These are phyloP conservation scores for Mesembrinibis cayennensis DNA, from an alignment of 2,113 vertebrate species.

Conservation along the genomic window DNA sequence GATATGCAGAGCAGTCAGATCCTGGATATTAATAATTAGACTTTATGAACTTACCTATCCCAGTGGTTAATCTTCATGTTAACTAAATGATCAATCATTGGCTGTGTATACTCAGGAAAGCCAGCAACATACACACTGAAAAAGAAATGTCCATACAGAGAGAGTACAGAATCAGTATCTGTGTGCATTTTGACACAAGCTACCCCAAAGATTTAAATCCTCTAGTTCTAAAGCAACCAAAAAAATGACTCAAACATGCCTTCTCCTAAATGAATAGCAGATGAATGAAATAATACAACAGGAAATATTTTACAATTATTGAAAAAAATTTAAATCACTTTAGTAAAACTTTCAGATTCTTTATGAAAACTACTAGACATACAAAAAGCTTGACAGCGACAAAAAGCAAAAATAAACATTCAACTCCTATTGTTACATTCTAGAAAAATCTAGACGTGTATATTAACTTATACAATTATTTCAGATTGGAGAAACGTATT, in stretches of 20 bases:
- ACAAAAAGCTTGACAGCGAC: neutral
- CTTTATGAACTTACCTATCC: constrained; percentile 80
- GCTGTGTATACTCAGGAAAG: constrained; percentile 89
- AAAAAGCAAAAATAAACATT: neutral
- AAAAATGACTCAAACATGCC: neutral
- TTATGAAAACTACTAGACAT: neutral
- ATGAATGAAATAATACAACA: neutral
- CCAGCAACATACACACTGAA: constrained; percentile 85
- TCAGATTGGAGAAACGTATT: neutral
- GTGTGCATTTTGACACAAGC: neutral
- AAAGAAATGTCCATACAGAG: neutral
- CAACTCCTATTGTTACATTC: neutral
- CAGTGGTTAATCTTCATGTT: constrained; percentile 91
- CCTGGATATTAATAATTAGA: neutral
- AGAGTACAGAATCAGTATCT: neutral
- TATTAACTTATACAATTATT: neutral
- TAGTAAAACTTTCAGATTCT: neutral
- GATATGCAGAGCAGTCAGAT: neutral
- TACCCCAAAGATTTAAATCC: neutral
- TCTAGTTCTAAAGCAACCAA: neutral
- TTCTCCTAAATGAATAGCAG: neutral
- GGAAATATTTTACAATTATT: neutral
- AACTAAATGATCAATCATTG: constrained; percentile 91
- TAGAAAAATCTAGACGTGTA: neutral
- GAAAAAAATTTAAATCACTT: neutral